Conservation (phyloP, 2,888 invertebrate species). For the Allacma fusca region DNA sequence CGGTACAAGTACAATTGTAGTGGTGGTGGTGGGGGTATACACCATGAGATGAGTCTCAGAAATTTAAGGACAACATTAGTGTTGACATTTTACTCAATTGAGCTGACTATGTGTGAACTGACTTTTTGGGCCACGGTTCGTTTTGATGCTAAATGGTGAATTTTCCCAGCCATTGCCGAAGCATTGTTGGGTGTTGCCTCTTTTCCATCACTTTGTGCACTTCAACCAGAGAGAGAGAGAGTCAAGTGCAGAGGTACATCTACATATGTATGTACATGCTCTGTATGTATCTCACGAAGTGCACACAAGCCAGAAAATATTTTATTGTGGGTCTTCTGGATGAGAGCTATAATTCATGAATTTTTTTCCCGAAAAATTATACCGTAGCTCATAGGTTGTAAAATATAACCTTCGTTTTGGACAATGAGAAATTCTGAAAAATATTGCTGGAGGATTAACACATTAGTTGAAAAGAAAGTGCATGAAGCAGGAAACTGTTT, state of each 20-base stretch:
- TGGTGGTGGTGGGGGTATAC: too few species aligned
- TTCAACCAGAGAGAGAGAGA: not conserved
- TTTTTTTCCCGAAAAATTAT: constrained; percentile 2
- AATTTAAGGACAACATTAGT: too few species aligned
- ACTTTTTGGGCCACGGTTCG: too few species aligned
- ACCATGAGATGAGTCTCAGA: too few species aligned
- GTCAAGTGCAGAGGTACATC: too few species aligned
- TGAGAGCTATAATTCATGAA: constrained; percentile 12
- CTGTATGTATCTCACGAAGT: too few species aligned
- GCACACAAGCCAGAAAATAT: too few species aligned
- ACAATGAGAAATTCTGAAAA: not conserved
- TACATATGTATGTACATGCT: too few species aligned
- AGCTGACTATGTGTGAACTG: too few species aligned
- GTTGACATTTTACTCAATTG: too few species aligned
- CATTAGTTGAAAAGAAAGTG: not conserved
- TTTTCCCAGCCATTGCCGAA: not conserved
- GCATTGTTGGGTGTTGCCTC: not conserved
- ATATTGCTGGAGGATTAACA: constrained; percentile 5
- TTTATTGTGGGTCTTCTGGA: not conserved
- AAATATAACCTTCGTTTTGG: constrained; percentile 14
- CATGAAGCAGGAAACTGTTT: not conserved
- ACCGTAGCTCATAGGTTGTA: constrained; percentile 10
- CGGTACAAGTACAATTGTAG: too few species aligned
- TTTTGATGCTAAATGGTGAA: not conserved
- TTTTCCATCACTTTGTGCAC: not conserved